Conservation (phyloP, 2,797 vertebrate genomes). For the Oophaga sylvatica region DNA sequence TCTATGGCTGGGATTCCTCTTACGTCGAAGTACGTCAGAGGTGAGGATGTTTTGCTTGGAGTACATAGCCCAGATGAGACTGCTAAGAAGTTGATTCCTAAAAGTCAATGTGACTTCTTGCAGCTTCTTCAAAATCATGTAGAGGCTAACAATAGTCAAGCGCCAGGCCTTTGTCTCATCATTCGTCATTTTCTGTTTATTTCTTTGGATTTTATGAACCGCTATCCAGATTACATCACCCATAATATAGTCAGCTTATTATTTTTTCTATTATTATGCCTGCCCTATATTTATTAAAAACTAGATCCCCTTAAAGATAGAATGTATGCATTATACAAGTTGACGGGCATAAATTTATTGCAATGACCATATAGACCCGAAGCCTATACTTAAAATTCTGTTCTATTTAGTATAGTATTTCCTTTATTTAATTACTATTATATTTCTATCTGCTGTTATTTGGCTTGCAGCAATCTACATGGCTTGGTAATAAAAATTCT, state of each 20-base stretch:
- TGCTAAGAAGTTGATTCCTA: too few species aligned
- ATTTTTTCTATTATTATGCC: not conserved
- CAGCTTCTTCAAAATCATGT: too few species aligned
- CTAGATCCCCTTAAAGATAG: not conserved
- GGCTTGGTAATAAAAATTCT: not conserved
- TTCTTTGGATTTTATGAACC: too few species aligned
- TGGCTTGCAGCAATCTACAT: conserved; percentile 10
- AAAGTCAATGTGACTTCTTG: too few species aligned
- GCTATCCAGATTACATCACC: not conserved
- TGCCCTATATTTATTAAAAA: not conserved
- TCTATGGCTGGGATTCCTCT: too few species aligned
- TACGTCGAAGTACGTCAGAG: too few species aligned
- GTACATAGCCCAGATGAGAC: too few species aligned
- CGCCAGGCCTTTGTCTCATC: too few species aligned
- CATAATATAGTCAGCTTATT: not conserved
- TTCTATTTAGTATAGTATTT: not conserved
- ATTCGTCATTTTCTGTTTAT: too few species aligned
- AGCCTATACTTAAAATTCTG: not conserved
- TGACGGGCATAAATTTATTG: not conserved
- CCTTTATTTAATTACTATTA: not conserved
- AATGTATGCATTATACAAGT: not conserved
- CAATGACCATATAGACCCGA: not conserved
- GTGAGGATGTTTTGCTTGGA: too few species aligned
- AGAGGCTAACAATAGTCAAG: too few species aligned
- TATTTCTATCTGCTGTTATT: conserved; percentile 10